Conservation (phyloP, 2,888 invertebrate species). For the Elmis aenea region DNA sequence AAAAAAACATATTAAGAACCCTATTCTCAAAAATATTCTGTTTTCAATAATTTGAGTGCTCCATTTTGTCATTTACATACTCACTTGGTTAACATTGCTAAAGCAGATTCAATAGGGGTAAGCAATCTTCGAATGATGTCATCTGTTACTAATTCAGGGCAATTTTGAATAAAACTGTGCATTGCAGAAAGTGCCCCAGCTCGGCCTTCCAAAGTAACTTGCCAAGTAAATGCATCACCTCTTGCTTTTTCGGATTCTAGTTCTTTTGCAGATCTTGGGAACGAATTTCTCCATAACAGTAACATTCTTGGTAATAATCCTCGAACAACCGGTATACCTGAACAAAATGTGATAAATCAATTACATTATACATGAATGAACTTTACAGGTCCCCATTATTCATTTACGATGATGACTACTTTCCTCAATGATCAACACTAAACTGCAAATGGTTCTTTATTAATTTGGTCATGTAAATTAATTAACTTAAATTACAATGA, state of each 20-base stretch:
- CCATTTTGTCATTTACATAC: slow-evolving; percentile 30
- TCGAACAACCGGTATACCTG: slow-evolving; percentile 86
- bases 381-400: too few relatives aligned
- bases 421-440: too few relatives aligned
- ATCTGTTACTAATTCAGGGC: slow-evolving; percentile 85
- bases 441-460: too few relatives aligned
- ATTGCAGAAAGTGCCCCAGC: slow-evolving; percentile 95
- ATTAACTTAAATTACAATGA: too few relatives aligned
- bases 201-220: slow-evolving; percentile 92
- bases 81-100: slow-evolving; percentile 92
- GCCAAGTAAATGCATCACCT: slow-evolving; percentile 99
- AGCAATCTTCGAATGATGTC: slow-evolving; percentile 86
- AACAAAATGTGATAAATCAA: slow-evolving; percentile 13
- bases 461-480: too few relatives aligned
- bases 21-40: too few relatives aligned
- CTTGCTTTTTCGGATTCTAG: slow-evolving; percentile 94
- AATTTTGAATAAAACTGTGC: slow-evolving; percentile 87
- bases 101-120: slow-evolving; percentile 90
- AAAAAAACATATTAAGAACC: slow-evolving; percentile 2
- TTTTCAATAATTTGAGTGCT: slow-evolving; percentile 1
- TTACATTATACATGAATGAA: slow-evolving; percentile 7
- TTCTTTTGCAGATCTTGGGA: slow-evolving; percentile 94
- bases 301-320: slow-evolving; percentile 90
- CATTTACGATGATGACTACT: too few relatives aligned
- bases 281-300: slow-evolving; percentile 94